Evolutionary conservation across 2,113 vertebrate species (phyloP).

Genomic region (Rhynchomys soricoides): DNA sequence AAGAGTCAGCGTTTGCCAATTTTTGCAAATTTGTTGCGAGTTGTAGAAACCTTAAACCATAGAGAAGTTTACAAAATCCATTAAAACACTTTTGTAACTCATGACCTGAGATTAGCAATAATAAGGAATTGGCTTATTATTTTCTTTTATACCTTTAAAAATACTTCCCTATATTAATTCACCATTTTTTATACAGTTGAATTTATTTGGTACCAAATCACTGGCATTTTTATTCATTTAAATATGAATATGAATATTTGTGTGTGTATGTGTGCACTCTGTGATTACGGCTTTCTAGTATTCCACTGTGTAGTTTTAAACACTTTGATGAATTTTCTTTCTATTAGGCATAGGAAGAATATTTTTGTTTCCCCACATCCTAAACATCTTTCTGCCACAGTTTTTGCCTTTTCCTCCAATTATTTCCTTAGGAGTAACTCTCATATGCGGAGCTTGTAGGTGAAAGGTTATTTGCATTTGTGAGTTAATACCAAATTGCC

Average conservation of each 20-base stretch:
- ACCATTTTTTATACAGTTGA: neutral
- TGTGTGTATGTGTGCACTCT: neutral
- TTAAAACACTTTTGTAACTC: neutral
- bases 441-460: constrained; percentile 56
- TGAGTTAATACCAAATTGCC: constrained; percentile 63
- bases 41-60: neutral
- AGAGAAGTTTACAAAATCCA: neutral
- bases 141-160: neutral
- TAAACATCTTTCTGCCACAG: constrained; percentile 24
- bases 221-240: neutral
- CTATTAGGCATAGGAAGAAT: neutral
- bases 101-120: neutral
- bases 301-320: constrained; percentile 38
- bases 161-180: neutral
- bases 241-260: neutral
- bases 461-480: constrained; percentile 63
- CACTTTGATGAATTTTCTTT: constrained; percentile 30
- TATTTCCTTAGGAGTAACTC: constrained; percentile 68
- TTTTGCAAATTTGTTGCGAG: neutral
- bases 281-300: constrained; percentile 60
- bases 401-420: constrained; percentile 65
- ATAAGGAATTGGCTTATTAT: neutral
- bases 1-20: neutral
- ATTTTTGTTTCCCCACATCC: neutral
- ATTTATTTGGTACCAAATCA: neutral